Evolutionary conservation across 2,113 vertebrate genomes (phyloP), one percentile per base, ranked within the genome.

Genomic region (Hypomesus transpacificus): DNA sequence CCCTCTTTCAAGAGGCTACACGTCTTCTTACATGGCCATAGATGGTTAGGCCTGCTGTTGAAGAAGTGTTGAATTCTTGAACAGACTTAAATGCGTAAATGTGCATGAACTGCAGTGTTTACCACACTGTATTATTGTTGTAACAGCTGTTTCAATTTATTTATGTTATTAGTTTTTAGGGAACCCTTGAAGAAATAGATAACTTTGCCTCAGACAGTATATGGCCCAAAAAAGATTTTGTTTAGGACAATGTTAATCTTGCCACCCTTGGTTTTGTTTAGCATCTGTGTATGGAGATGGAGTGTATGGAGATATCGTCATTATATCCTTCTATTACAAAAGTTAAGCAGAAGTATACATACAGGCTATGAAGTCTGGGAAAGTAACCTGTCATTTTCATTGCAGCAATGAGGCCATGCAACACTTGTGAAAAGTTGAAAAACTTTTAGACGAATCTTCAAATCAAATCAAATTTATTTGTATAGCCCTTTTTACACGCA

Each of bases 21-120:
- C 24, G 14, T 14, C 13, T 57, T 20, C 66, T 53, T 50, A 70
- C 31, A 1, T 66, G 21, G 64, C 85, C 82, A 26, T 82, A 85
- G 53, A 84, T 80, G 83, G 81, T n/a, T 28, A 1, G 67, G 63
- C 1, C 3, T 14, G 9, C 26, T 4, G 58, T 66, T 18, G 3
- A 17, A 11, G 26, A 76, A 77, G 82, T 83, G 79, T 80, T 75
- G 28, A 62, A 77, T 83, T 83, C 81, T 80, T 75, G 28, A 62
- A 24, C 58, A n/a, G 13, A 17, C 22, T 28, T 62, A 66, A 64
- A 28, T 14, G 5, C 13, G 4, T 34, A 21, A 4, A 4, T 54
- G 63, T 66, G 7, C 57, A 26, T 64, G 74, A 75, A 71, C 66
- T 61, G 58, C 73, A 4, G 61, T 81, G 84, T 84, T 81, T 87